Percentiles rank a stretch among this genome's conserved stretches.
phyloP scores from a whole-genome alignment of 2,888 invertebrate species.

The Carpatolechia fugitivella region DNA sequence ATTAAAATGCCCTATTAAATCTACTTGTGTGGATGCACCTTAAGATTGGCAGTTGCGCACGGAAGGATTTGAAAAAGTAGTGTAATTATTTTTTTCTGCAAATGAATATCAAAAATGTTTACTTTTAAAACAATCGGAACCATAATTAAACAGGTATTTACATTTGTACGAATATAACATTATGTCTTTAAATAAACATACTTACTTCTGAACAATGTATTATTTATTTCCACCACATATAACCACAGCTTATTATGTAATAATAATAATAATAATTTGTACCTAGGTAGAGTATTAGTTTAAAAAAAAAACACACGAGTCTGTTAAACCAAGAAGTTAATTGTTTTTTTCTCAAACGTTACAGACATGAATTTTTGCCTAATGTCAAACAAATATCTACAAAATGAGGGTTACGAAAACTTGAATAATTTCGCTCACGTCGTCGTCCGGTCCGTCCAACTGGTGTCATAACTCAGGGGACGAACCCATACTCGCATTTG shows the following conservation, averaged over 20 bases:
- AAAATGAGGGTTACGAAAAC: not conserved
- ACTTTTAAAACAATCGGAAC: constrained; percentile 8
- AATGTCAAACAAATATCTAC: not conserved
- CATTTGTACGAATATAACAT: constrained; percentile 39
- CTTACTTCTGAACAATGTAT: constrained; percentile 27
- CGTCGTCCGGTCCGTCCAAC: too few relatives aligned
- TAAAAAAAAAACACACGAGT: too few relatives aligned
- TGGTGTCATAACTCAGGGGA: too few relatives aligned
- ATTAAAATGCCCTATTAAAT: not conserved
- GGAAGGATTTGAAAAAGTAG: constrained; percentile 62
- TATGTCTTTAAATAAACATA: constrained; percentile 39
- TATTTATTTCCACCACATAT: constrained; percentile 2
- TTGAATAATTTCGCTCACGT: too few relatives aligned
- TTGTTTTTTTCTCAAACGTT: too few relatives aligned
- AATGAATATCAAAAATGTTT: not conserved
- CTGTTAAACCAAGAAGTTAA: too few relatives aligned
- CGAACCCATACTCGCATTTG: not conserved
- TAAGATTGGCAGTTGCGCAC: constrained; percentile 41
- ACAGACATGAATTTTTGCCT: too few relatives aligned
- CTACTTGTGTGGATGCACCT: not conserved
- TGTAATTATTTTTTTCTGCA: constrained; percentile 33
- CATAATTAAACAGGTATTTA: constrained; percentile 22
- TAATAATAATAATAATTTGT: too few relatives aligned
- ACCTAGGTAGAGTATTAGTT: too few relatives aligned
- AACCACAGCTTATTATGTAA: too few relatives aligned